phyloP scores from a whole-genome alignment of 1,140 invertebrate species.

The Helicorthomorpha holstii region DNA sequence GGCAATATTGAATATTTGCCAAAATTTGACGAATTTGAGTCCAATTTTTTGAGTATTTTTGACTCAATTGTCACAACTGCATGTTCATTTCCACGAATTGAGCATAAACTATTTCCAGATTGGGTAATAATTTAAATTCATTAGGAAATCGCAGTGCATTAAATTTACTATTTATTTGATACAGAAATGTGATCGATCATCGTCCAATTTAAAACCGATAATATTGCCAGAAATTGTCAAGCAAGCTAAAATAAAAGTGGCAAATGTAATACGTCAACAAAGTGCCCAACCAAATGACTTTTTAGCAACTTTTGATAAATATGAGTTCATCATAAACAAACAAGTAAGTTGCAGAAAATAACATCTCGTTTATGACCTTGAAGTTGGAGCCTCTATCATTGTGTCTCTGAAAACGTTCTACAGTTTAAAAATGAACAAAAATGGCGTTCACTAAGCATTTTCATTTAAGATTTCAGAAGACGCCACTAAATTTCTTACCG shows the following conservation, averaged over 20 bases:
- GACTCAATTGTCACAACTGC: conserved; percentile 52
- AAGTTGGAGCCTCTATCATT: too few relatives aligned
- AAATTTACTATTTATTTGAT: neutral
- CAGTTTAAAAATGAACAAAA: neutral
- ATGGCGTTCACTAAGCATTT: neutral
- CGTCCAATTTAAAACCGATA: conserved; percentile 19
- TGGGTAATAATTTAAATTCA: conserved; percentile 20
- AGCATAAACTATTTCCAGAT: conserved; percentile 47
- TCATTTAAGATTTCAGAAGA: conserved; percentile 29
- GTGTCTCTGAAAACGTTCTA: neutral
- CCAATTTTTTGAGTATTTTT: conserved; percentile 48
- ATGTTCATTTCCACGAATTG: conserved; percentile 48
- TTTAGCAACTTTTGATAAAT: conserved; percentile 41
- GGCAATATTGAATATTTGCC: conserved; percentile 59
- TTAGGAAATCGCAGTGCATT: neutral
- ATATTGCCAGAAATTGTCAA: conserved; percentile 25
- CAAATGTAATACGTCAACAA: conserved; percentile 21
- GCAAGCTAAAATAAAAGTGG: conserved; percentile 19
- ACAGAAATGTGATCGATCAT: neutral
- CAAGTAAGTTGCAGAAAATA: conserved; percentile 34
- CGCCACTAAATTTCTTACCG: conserved; percentile 47
- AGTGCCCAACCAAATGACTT: conserved; percentile 22
- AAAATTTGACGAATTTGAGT: conserved; percentile 50
- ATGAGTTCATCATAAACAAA: conserved; percentile 58
- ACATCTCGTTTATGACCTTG: too few relatives aligned